Conservation (phyloP, 2,888 invertebrate genomes). For the Anorthoa munda region DNA sequence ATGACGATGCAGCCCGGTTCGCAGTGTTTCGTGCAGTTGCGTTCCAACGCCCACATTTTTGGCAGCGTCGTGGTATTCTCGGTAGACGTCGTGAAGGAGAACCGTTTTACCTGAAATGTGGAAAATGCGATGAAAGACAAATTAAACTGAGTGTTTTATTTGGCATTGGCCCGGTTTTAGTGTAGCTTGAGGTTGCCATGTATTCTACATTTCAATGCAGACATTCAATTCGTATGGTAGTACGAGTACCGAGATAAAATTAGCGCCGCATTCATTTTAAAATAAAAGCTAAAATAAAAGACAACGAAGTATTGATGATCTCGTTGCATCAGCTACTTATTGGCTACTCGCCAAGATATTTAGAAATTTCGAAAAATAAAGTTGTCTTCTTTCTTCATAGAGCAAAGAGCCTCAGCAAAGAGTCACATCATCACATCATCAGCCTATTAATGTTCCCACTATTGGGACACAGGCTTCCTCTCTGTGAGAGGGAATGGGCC, state of each 20-base stretch:
- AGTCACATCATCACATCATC: too few relatives aligned
- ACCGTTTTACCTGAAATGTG: constrained; percentile 93
- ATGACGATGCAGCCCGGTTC: constrained; percentile 97
- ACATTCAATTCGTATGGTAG: background rate
- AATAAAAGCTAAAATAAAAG: background rate
- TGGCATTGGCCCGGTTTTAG: background rate
- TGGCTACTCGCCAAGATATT: constrained; percentile 1
- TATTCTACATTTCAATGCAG: background rate
- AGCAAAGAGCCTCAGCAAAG: too few relatives aligned
- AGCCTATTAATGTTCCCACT: too few relatives aligned
- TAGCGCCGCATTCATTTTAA: background rate
- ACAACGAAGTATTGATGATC: background rate
- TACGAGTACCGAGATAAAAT: background rate
- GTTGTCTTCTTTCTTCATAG: background rate
- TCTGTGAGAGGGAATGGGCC: too few relatives aligned
- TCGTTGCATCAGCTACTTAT: background rate
- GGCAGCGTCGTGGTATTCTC: constrained; percentile 94
- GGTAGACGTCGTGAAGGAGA: constrained; percentile 95
- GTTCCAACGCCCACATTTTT: constrained; percentile 95
- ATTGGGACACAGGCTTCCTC: too few relatives aligned
- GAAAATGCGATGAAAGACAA: constrained; percentile 7
- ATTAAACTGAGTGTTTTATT: constrained; percentile 18
- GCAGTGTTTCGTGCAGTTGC: constrained; percentile 96
- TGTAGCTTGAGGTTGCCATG: too few relatives aligned
- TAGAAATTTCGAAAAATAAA: background rate